Percentiles rank a stretch among this genome's conserved stretches.
Evolutionary conservation across 1,140 invertebrate species (phyloP).

Genomic region (Paralvinella palmiformis): DNA sequence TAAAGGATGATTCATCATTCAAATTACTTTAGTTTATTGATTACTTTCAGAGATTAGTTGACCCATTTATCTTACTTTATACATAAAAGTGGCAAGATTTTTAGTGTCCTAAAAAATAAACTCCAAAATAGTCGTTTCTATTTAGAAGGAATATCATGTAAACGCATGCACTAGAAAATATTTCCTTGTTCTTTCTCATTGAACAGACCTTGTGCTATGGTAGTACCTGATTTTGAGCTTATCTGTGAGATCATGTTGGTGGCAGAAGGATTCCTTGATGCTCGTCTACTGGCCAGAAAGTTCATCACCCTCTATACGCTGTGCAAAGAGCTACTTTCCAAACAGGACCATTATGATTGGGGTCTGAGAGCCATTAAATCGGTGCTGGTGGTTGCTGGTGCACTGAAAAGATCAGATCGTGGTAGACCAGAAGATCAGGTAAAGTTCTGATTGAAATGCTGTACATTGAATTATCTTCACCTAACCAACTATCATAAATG

Average conservation of each 20-base stretch:
- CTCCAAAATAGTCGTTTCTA: too few relatives aligned
- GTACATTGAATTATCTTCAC: too few relatives aligned
- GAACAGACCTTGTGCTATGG: slow-evolving; percentile 87
- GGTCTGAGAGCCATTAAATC: slow-evolving; percentile 92
- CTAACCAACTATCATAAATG: background rate
- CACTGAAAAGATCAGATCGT: slow-evolving; percentile 82
- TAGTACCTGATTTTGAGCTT: slow-evolving; percentile 93
- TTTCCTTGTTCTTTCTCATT: too few relatives aligned
- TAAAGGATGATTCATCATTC: too few relatives aligned
- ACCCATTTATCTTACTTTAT: too few relatives aligned
- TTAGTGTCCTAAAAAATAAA: too few relatives aligned
- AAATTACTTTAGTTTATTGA: too few relatives aligned
- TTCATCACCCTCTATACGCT: slow-evolving; percentile 94
- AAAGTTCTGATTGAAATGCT: slow-evolving; percentile 2
- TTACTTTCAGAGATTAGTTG: too few relatives aligned
- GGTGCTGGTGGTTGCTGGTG: slow-evolving; percentile 90
- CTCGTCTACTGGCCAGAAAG: slow-evolving; percentile 83
- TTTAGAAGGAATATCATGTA: too few relatives aligned
- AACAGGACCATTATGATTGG: slow-evolving; percentile 98
- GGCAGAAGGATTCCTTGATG: slow-evolving; percentile 94
- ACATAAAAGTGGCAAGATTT: too few relatives aligned
- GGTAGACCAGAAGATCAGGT: slow-evolving; percentile 87
- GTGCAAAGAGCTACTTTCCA: slow-evolving; percentile 88
- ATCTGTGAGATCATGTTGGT: slow-evolving; percentile 99
- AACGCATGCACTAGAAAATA: too few relatives aligned